Conservation (phyloP, 1,140 invertebrate genomes). For the Drosophila trapezifrons region DNA sequence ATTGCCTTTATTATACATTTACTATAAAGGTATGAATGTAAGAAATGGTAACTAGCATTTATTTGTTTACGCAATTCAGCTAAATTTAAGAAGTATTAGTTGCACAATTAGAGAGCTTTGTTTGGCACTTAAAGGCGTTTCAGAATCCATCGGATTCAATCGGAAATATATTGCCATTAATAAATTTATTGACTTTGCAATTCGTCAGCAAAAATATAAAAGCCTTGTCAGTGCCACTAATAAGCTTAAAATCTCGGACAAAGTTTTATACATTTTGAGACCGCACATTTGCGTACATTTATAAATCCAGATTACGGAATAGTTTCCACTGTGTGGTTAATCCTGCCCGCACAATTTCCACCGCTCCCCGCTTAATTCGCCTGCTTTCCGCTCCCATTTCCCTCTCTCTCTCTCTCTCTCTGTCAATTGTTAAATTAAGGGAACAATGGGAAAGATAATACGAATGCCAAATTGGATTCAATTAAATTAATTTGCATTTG, state of each 20-base stretch:
- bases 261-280: conserved; percentile 11
- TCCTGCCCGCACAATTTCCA: conserved; percentile 2
- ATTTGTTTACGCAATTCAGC: too few species aligned
- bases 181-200: neutral
- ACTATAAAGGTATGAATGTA: too few species aligned
- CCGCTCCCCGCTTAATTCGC: neutral
- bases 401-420: neutral
- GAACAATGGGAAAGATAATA: conserved; percentile 45
- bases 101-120: neutral
- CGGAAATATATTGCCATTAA: neutral
- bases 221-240: neutral
- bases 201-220: neutral
- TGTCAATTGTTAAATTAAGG: conserved; percentile 40
- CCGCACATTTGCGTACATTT: conserved; percentile 17
- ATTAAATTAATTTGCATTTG: conserved; percentile 73
- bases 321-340: conserved; percentile 36
- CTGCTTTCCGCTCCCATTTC: neutral
- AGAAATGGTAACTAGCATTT: too few species aligned
- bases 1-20: neutral
- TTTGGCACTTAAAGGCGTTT: neutral
- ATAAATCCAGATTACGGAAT: conserved; percentile 34
- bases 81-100: neutral
- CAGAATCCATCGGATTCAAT: neutral
- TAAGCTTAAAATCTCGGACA: conserved; percentile 14
- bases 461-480: conserved; percentile 64